These are phyloP conservation scores for Girardia tigrina DNA, from an alignment of 2,888 invertebrate genomes.

Conservation along the genomic window DNA sequence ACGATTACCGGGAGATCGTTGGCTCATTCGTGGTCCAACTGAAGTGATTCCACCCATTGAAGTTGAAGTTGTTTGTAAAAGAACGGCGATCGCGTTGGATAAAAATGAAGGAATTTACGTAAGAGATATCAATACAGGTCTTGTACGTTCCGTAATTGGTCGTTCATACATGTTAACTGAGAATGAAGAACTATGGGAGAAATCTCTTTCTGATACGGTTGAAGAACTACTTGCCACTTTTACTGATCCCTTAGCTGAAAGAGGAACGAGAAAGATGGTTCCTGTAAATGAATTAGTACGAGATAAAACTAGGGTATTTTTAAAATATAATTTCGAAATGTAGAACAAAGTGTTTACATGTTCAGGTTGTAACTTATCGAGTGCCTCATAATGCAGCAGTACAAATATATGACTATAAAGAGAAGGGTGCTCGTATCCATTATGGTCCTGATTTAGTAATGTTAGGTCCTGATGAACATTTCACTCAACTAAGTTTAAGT, in stretches of 20 bases:
- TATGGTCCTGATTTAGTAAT: conserved; percentile 47
- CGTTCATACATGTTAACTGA: conserved; percentile 44
- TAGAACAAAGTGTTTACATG: too few species aligned
- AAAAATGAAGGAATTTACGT: conserved; percentile 53
- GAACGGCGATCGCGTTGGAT: conserved; percentile 52
- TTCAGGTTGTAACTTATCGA: conserved; percentile 42
- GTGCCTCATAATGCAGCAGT: conserved; percentile 46
- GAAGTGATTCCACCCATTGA: conserved; percentile 54
- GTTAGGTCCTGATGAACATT: conserved; percentile 45
- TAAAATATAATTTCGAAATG: too few species aligned
- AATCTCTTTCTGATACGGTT: conserved; percentile 40
- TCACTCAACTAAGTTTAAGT: conserved; percentile 45
- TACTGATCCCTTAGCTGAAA: conserved; percentile 51
- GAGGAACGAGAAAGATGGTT: conserved; percentile 38
- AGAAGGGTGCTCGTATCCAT: conserved; percentile 43
- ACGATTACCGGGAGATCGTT: conserved; percentile 52
- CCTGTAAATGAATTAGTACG: neutral
- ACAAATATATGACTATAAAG: conserved; percentile 44
- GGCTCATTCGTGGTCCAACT: conserved; percentile 53
- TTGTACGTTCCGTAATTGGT: conserved; percentile 46
- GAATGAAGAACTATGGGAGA: conserved; percentile 43
- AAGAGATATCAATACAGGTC: conserved; percentile 51
- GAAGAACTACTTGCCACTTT: conserved; percentile 41
- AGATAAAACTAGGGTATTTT: conserved; percentile 1
- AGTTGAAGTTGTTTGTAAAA: conserved; percentile 51